Percentiles rank a stretch among this genome's conserved stretches.
phyloP scores from a whole-genome alignment of 2,113 vertebrate genomes.

The Phrynosoma platyrhinos region DNA sequence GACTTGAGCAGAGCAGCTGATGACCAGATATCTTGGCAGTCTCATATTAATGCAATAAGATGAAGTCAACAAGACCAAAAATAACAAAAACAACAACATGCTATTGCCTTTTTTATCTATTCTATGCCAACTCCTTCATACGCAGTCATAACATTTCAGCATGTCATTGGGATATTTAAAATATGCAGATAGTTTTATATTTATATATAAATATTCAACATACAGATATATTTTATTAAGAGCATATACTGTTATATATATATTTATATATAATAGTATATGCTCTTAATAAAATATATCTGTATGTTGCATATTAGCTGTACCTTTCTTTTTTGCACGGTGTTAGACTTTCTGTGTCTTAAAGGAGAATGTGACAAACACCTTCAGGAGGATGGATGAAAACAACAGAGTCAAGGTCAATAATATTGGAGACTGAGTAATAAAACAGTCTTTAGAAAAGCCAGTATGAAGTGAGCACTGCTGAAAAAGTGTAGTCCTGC shows the following conservation, averaged over 20 bases:
- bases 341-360: conserved; percentile 40
- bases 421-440: conserved; percentile 55
- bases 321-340: conserved; percentile 43
- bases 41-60: too few relatives aligned
- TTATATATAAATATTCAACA: conserved; percentile 10
- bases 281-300: conserved; percentile 6
- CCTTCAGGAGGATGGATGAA: conserved; percentile 43
- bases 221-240: neutral
- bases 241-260: conserved; percentile 41
- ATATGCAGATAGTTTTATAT: fast-evolving
- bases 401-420: conserved; percentile 54
- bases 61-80: too few relatives aligned
- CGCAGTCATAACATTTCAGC: conserved; percentile 47
- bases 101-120: conserved; percentile 27
- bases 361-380: conserved; percentile 52
- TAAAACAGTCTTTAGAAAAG: conserved; percentile 58
- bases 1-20: too few relatives aligned
- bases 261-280: conserved; percentile 33
- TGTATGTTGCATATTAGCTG: conserved; percentile 24
- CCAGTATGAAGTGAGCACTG: conserved; percentile 52
- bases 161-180: conserved; percentile 34
- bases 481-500: conserved; percentile 61
- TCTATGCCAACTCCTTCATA: conserved; percentile 53
- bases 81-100: neutral
- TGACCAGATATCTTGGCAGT: too few relatives aligned